Conservation (phyloP, 2,888 invertebrate species). For the Clepsis dumicolana region DNA sequence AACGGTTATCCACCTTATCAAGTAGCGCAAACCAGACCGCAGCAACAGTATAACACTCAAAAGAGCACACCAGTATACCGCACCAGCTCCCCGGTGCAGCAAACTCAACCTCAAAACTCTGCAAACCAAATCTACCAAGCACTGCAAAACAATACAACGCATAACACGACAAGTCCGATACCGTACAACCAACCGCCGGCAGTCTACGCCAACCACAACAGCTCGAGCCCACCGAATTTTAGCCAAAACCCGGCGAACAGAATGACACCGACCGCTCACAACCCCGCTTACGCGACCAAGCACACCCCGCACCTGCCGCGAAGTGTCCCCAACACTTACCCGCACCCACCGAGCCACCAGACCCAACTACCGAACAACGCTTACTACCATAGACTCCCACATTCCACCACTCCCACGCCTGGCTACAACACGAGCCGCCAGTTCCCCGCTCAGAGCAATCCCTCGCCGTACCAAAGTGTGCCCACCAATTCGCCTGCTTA, state of each 20-base stretch:
- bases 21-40: constrained; percentile 68
- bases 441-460: constrained; percentile 59
- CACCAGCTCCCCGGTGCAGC: constrained; percentile 64
- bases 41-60: constrained; percentile 71
- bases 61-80: constrained; percentile 70
- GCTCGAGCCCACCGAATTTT: constrained; percentile 75
- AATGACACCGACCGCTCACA: constrained; percentile 73
- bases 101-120: constrained; percentile 56
- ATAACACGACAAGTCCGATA: constrained; percentile 69
- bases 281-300: constrained; percentile 65
- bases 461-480: constrained; percentile 79
- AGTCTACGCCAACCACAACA: constrained; percentile 68
- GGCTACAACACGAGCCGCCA: constrained; percentile 66
- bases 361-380: constrained; percentile 73
- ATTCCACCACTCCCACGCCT: constrained; percentile 58
- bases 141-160: constrained; percentile 64
- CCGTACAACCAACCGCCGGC: constrained; percentile 76
- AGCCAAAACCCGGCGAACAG: constrained; percentile 77
- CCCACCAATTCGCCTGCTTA: constrained; percentile 80
- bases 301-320: constrained; percentile 67
- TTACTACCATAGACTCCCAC: constrained; percentile 76
- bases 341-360: constrained; percentile 69
- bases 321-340: constrained; percentile 72
- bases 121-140: constrained; percentile 73
- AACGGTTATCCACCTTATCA: constrained; percentile 74